Evolutionary conservation across 2,113 vertebrate species (phyloP).

Genomic region (Thunnus maccoyii): DNA sequence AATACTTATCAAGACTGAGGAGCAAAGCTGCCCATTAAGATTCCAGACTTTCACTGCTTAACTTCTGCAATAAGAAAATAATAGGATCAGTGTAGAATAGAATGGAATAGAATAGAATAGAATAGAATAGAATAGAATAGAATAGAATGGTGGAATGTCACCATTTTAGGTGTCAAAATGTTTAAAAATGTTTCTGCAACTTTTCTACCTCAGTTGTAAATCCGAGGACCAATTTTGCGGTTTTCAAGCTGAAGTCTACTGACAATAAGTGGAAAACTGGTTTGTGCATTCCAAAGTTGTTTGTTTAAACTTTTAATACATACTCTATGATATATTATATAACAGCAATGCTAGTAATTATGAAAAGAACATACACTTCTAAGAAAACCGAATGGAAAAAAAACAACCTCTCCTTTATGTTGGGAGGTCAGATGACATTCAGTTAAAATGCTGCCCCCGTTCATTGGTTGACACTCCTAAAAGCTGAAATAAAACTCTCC

Average conservation of each 20-base stretch:
- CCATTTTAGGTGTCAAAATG: neutral
- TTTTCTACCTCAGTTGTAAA: slow-evolving; percentile 7
- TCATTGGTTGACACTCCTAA: slow-evolving; percentile 38
- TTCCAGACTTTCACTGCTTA: slow-evolving; percentile 76
- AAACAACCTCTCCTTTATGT: neutral
- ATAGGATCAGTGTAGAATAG: slow-evolving; percentile 35
- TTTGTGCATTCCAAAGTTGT: neutral
- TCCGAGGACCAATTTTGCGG: neutral
- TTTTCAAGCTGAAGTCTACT: neutral
- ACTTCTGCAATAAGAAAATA: slow-evolving; percentile 70
- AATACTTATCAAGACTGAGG: slow-evolving; percentile 82
- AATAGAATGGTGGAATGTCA: neutral
- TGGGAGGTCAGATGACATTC: slow-evolving; percentile 2
- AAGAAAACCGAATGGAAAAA: neutral
- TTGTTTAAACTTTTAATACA: slow-evolving; percentile 8
- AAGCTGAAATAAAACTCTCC: slow-evolving; percentile 56
- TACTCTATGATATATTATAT: neutral
- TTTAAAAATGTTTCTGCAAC: neutral
- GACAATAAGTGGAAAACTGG: neutral
- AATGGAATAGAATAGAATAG: slow-evolving; percentile 9
- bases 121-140: neutral
- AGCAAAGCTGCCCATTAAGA: slow-evolving; percentile 82
- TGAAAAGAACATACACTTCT: too few species aligned
- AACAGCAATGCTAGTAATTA: neutral
- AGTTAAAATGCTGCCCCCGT: slow-evolving; percentile 34